These are phyloP conservation scores for Eurois occulta DNA, from an alignment of 2,888 invertebrate species.

Conservation along the genomic window DNA sequence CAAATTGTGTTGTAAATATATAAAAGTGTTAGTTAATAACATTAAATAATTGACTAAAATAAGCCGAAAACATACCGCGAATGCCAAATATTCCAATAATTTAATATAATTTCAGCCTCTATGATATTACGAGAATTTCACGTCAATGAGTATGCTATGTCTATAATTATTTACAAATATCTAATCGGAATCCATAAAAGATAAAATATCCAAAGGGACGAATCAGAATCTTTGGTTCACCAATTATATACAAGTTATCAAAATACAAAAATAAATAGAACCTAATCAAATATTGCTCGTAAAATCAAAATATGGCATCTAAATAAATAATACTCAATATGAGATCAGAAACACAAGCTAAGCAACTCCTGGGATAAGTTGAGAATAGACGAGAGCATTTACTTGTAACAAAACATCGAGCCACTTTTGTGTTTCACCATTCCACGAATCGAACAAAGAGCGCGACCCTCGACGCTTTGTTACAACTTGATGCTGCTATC, in stretches of 20 bases:
- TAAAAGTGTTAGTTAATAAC: slow-evolving; percentile 46
- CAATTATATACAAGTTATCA: slow-evolving; percentile 85
- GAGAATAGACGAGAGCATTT: slow-evolving; percentile 1
- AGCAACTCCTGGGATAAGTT: slow-evolving; percentile 76
- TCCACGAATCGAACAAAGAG: background rate
- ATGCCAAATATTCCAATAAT: slow-evolving; percentile 79
- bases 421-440: background rate
- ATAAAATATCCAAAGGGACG: slow-evolving; percentile 83
- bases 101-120: slow-evolving; percentile 75
- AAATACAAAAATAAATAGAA: slow-evolving; percentile 81
- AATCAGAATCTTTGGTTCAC: slow-evolving; percentile 86
- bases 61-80: slow-evolving; percentile 72
- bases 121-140: slow-evolving; percentile 79
- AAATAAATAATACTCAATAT: slow-evolving; percentile 90
- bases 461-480: background rate
- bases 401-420: slow-evolving; percentile 1
- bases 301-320: slow-evolving; percentile 88
- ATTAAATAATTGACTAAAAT: slow-evolving; percentile 53
- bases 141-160: slow-evolving; percentile 75
- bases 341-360: slow-evolving; percentile 88
- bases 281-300: slow-evolving; percentile 83
- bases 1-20: slow-evolving; percentile 46
- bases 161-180: slow-evolving; percentile 78
- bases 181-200: slow-evolving; percentile 72
- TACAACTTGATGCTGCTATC: background rate